A percentile compares a stretch with the other conserved stretches of the same genome.
Evolutionary conservation across 1,140 invertebrate genomes (phyloP).

Genomic region (Epicauta chinensis): DNA sequence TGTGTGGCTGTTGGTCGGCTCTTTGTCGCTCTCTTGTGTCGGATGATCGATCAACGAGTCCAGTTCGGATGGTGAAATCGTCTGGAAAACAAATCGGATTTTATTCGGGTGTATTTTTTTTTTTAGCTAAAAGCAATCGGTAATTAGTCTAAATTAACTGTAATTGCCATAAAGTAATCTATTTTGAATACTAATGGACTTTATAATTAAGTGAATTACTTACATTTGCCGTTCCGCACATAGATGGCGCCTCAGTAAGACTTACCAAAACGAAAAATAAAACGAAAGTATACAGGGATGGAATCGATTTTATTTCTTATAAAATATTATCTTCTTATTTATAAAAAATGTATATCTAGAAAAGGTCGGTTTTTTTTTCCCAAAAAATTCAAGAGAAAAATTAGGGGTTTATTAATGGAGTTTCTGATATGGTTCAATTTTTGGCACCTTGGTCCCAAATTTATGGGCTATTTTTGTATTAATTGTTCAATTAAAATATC

Average conservation of each 20-base stretch:
- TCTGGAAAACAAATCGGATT: constrained; percentile 27
- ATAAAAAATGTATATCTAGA: too few species aligned
- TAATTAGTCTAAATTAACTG: too few species aligned
- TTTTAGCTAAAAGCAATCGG: too few species aligned
- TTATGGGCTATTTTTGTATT: background rate
- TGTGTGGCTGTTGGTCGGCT: constrained; percentile 18
- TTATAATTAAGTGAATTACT: constrained; percentile 1
- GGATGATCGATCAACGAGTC: constrained; percentile 32
- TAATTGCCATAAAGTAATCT: background rate
- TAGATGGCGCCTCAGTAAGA: constrained; percentile 7
- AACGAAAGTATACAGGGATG: background rate
- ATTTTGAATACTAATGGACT: background rate
- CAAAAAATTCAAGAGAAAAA: too few species aligned
- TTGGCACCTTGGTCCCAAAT: constrained; percentile 13
- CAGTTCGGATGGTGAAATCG: constrained; percentile 36
- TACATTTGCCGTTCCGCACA: background rate
- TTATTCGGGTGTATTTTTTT: too few species aligned
- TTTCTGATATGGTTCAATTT: background rate
- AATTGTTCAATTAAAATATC: constrained; percentile 32
- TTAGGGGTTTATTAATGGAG: too few species aligned
- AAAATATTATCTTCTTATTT: too few species aligned
- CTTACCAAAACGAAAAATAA: constrained; percentile 2
- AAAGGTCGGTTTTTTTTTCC: too few species aligned
- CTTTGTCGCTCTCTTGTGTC: constrained; percentile 23
- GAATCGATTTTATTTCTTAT: constrained; percentile 7